Evolutionary conservation across 2,888 invertebrate species (phyloP).

Genomic region (Parasteatoda lunata): DNA sequence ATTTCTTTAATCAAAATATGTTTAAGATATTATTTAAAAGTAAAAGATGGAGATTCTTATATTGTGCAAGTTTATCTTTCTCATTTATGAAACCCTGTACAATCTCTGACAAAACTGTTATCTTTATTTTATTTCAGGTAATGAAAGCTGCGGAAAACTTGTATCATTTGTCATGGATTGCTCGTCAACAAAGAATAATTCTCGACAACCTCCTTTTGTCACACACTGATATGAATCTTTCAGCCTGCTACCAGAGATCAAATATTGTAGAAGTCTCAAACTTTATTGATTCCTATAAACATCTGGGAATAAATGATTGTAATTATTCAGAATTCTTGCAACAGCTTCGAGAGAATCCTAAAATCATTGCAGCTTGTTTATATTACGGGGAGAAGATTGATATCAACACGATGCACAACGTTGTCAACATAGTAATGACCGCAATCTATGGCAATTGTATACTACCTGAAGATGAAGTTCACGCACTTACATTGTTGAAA

Average conservation of each 20-base stretch:
- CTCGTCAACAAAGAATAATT: conserved; percentile 88
- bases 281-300: conserved; percentile 88
- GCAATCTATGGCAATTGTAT: conserved; percentile 85
- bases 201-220: conserved; percentile 84
- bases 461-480: conserved; percentile 83
- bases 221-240: conserved; percentile 84
- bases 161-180: conserved; percentile 88
- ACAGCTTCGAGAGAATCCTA: conserved; percentile 81
- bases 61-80: too few species aligned
- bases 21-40: too few species aligned
- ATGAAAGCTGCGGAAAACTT: conserved; percentile 77
- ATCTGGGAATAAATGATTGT: conserved; percentile 85
- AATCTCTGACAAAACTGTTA: too few species aligned
- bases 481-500: conserved; percentile 80
- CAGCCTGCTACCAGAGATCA: conserved; percentile 84
- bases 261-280: conserved; percentile 79
- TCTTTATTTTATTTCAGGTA: conserved; percentile 42
- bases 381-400: conserved; percentile 80
- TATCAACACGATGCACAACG: conserved; percentile 72
- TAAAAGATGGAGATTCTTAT: too few species aligned
- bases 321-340: conserved; percentile 83
- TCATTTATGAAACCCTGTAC: too few species aligned
- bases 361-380: conserved; percentile 82
- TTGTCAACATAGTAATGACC: conserved; percentile 79
- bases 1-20: too few species aligned